Evolutionary conservation across 23 tunicate species (phyloP), one percentile per base, ranked within the genome.

Genomic region (Phallusia fumigata): DNA sequence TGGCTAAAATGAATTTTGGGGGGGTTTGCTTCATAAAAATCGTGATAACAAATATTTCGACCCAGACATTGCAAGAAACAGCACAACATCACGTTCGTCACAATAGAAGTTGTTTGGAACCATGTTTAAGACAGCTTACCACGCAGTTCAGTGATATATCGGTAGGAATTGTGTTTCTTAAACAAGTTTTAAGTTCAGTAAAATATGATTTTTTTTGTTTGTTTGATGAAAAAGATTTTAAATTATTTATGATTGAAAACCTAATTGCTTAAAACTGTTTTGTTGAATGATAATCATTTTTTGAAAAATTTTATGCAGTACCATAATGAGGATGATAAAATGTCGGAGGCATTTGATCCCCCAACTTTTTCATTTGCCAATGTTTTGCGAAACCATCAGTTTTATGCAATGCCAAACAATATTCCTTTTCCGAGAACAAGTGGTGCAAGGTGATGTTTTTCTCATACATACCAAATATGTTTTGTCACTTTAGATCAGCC

Each of bases 391-490:
- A 79, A 28, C 40, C 76, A 35, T 10, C 80, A 47, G 65, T 26
- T 58, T 8, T 45, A 78, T 30, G 69, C 52, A 19, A 30, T 21
- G 28, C 31, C 28, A 52, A 79, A 79, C 65, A 89, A 84, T 21
- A 80, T 92, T 31, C 97, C 97, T 18, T 92, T 92, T 76, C 97
- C 97, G 2, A 50, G 97, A 74, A 92, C 97, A 36, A 92, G 90
- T 69, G 97, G 97, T 2, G 97, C 97, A 5, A 83, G 91, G 97
- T 92, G 24, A 33, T 76, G 30, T 52, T 44, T 78, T 11, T 78
- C n/a, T n/a, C n/a, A n/a, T n/a, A n/a, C n/a, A n/a, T n/a, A n/a
- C 30, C 32, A 24, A 28, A 36, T 22, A 24, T 26, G 31, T 50
- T n/a, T 12, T 31, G 33, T 32, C 18, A 30, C 2, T 52, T 49